A percentile compares a stretch with the other conserved stretches of the same genome.
These are phyloP conservation scores for Ochotona curzoniae DNA, from an alignment of 2,113 vertebrate species.

Conservation along the genomic window DNA sequence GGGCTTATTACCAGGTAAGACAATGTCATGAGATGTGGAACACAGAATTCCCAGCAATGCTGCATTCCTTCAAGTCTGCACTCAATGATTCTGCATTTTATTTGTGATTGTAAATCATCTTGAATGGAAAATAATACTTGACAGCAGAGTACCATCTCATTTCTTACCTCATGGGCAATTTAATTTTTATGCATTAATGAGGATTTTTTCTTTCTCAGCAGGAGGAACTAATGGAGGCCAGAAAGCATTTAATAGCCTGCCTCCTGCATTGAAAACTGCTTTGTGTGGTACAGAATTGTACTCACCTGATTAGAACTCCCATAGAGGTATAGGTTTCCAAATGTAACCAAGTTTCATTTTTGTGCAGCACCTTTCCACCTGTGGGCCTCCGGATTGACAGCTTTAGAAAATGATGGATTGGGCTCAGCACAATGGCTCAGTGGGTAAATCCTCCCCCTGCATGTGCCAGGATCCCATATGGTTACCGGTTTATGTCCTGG, in stretches of 20 bases:
- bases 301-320: constrained; percentile 65
- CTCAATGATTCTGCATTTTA: not conserved
- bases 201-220: constrained; percentile 46
- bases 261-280: not conserved
- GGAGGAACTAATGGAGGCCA: constrained; percentile 65
- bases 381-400: constrained; percentile 35
- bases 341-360: constrained; percentile 36
- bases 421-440: too few species aligned
- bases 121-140: constrained; percentile 56
- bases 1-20: not conserved
- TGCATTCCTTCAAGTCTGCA: not conserved
- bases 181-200: constrained; percentile 55
- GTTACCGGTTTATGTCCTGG: too few species aligned
- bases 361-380: not conserved
- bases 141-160: constrained; percentile 17
- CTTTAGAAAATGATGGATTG: constrained; percentile 27
- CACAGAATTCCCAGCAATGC: not conserved
- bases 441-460: too few species aligned
- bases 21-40: not conserved
- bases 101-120: constrained; percentile 47
- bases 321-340: not conserved
- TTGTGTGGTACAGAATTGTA: not conserved
- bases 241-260: constrained; percentile 61
- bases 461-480: too few species aligned
- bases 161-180: constrained; percentile 61